phyloP scores from a whole-genome alignment of 2,888 invertebrate species.

The Sinentomon sp. region DNA sequence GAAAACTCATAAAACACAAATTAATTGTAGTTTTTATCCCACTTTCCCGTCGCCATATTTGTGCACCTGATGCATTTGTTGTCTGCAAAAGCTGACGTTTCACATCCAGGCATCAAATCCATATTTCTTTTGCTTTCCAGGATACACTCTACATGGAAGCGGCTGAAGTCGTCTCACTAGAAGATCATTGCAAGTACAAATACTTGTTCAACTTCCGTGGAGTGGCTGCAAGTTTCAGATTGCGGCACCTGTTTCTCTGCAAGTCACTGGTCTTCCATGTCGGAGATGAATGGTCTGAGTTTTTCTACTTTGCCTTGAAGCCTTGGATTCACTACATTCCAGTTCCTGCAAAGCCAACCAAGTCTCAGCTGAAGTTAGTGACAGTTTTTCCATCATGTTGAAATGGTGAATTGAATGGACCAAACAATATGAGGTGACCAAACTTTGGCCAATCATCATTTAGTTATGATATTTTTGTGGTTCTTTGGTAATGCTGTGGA shows the following conservation, averaged over 20 bases:
- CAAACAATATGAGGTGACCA: slow-evolving; percentile 1
- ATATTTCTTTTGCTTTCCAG: slow-evolving; percentile 23
- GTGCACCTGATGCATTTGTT: not conserved
- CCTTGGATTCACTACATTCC: slow-evolving; percentile 94
- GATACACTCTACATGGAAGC: slow-evolving; percentile 63
- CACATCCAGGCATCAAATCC: not conserved
- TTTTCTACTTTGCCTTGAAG: slow-evolving; percentile 64
- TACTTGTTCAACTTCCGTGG: slow-evolving; percentile 89
- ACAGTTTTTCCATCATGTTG: not conserved
- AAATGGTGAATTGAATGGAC: not conserved
- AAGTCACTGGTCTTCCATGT: slow-evolving; percentile 79
- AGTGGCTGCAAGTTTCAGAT: slow-evolving; percentile 88
- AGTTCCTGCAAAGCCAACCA: slow-evolving; percentile 34
- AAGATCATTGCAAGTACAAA: slow-evolving; percentile 68
- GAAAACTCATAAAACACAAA: too few species aligned
- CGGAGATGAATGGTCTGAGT: slow-evolving; percentile 78
- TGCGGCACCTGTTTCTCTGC: slow-evolving; percentile 81
- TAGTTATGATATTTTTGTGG: too few species aligned
- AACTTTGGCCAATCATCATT: too few species aligned
- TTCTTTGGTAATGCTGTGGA: not conserved
- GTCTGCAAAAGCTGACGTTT: not conserved
- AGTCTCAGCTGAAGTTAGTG: slow-evolving; percentile 35
- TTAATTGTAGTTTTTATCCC: too few species aligned
- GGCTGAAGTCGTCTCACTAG: slow-evolving; percentile 58
- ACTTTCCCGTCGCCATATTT: not conserved